These are phyloP conservation scores for Dryobotodes eremita DNA, from an alignment of 2,888 invertebrate species.

Conservation along the genomic window DNA sequence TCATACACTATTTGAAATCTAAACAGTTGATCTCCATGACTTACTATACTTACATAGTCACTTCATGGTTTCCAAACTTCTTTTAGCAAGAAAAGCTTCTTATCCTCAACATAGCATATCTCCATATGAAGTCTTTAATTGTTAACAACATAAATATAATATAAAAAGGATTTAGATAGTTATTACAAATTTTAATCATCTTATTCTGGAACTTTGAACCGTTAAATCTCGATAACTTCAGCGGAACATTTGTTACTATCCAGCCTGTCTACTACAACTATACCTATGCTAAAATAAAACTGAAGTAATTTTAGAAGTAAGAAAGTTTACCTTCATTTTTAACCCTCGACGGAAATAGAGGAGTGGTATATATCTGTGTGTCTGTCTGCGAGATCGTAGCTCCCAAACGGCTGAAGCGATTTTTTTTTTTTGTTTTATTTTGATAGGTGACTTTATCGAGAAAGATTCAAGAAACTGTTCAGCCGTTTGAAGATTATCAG, in stretches of 20 bases:
- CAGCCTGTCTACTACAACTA: no score
- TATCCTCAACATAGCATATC: no score
- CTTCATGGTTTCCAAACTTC: not conserved
- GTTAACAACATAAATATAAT: no score
- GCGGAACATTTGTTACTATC: no score
- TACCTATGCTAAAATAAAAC: not conserved
- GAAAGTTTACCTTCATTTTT: not conserved
- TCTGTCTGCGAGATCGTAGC: no score
- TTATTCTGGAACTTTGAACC: not conserved
- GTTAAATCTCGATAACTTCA: not conserved
- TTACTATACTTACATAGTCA: not conserved
- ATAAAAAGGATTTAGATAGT: not conserved
- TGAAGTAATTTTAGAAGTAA: not conserved
- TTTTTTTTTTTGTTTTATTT: no score
- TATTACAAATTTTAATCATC: not conserved
- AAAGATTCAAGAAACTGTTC: no score
- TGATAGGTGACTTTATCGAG: no score
- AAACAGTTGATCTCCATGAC: not conserved
- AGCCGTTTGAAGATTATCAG: no score
- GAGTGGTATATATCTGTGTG: no score
- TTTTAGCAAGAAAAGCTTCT: not conserved
- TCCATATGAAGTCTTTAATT: not conserved
- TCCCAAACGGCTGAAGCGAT: no score
- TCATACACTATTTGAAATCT: not conserved
- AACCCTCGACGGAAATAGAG: no score